Base-by-base conservation (phyloP, 2,113 vertebrate genomes). In the Steatornis caripensis region DNA sequence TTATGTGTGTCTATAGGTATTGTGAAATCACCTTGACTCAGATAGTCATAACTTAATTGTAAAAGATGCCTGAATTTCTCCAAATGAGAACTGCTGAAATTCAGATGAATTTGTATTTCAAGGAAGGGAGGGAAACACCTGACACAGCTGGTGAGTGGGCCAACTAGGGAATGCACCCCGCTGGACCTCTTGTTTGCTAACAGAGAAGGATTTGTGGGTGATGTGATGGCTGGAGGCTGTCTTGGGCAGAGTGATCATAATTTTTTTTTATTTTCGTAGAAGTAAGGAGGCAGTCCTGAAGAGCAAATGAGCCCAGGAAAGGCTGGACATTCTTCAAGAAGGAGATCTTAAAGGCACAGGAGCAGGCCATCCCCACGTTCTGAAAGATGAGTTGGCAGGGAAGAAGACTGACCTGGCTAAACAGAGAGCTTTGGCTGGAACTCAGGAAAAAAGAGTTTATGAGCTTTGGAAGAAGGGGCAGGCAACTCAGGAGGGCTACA, bases 381-480 rank as follows among this genome's bases (percentile, higher is more conserved):
- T 0, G 0, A 36, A 51, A 82, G 29, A 84, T 0, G 6, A 62
- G 5, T 8, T 6, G 2, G 5, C 6, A 2, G 36, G 22, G 15
- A 72, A 79, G 24, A 36, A 24, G n/a, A n/a, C n/a, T n/a, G n/a
- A n/a, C n/a, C n/a, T n/a, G n/a, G n/a, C n/a, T n/a, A n/a, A n/a
- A n/a, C n/a, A n/a, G n/a, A n/a, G n/a, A n/a, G n/a, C n/a, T n/a
- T n/a, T n/a, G n/a, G n/a, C n/a, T n/a, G n/a, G n/a, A n/a, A n/a
- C n/a, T n/a, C 6, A 2, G 36, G 22, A 12, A 72, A 79, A 21
- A 36, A 24, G 13, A 53, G 9, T 69, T 91, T 75, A 64, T 58
- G 29, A n/a, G 8, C 7, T 91, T 53, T 79, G n/a, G 21, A 43
- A 41, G 30, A 84, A 62, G 15, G 5, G 2, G 2, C 30, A 30